Base-by-base conservation (phyloP, 2,888 invertebrate genomes). In the Furcula furcula region DNA sequence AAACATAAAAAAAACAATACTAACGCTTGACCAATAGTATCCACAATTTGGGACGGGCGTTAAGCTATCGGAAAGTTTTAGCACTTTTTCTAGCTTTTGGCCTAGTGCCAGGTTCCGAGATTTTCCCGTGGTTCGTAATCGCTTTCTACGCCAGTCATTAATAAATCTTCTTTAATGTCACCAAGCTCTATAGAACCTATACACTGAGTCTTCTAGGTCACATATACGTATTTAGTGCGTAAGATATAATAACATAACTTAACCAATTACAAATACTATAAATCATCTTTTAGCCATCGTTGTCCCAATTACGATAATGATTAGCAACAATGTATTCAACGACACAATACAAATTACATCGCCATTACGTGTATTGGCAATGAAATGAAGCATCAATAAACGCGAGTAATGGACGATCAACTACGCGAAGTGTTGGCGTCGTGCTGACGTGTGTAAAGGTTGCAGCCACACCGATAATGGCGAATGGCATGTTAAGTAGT, bases 371-470 rank as follows among this genome's bases (percentile, higher is more conserved):
- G 31, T 40, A 36, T 34, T 34, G 32, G 31, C 40, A 37, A 41
- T 50, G 47, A 58, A 52, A 43, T 40, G 42, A 42, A 54, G 29
- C 34, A 20, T 33, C 37, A 47, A 37, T 45, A 45, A 33, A 15
- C 20, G 10, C 27, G 9, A 9, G 11, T 4, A 26, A 29, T 33
- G 10, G 20, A 30, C 30, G 29, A 38, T 22, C 40, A 39, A 47
- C 34, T 36, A 32, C 25, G 30, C 11, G 26, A 33, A 29, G 13
- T 21, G 29, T 13, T 23, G 30, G 15, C 23, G 23, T 34, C 25
- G 27, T 7, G 26, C 38, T 39, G 40, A 36, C 31, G 41, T 29
- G 38, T 38, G 35, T 37, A 39, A 45, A 7, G 12, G 23, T 14
- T 5, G n/a, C n/a, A n/a, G n/a, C n/a, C n/a, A n/a, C n/a, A n/a